Percentiles rank a stretch among this genome's conserved stretches.
phyloP scores from a whole-genome alignment of 2,888 invertebrate species.

The Geotrupes spiniger region DNA sequence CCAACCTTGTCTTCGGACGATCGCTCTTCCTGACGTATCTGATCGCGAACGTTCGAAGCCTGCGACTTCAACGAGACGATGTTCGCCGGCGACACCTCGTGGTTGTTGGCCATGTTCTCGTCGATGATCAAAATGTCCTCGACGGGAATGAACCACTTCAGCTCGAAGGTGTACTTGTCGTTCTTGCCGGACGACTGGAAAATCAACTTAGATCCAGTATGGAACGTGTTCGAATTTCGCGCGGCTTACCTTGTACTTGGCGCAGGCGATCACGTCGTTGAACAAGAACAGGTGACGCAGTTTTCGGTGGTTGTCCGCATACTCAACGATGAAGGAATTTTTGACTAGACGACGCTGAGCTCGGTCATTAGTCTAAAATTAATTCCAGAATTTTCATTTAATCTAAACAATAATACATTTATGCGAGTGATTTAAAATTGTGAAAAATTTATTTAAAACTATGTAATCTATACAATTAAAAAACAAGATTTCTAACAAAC shows the following conservation, averaged over 20 bases:
- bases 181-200: slow-evolving; percentile 64
- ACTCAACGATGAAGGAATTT: slow-evolving; percentile 91
- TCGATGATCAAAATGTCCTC: slow-evolving; percentile 77
- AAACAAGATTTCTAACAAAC: too few species aligned
- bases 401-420: too few species aligned
- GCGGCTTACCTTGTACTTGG: slow-evolving; percentile 80
- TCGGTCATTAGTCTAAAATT: slow-evolving; percentile 69
- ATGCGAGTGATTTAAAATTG: too few species aligned
- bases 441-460: too few species aligned
- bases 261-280: slow-evolving; percentile 92
- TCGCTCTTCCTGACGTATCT: slow-evolving; percentile 76
- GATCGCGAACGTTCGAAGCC: slow-evolving; percentile 83
- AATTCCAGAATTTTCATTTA: too few species aligned
- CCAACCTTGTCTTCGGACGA: slow-evolving; percentile 61
- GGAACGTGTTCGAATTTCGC: background rate
- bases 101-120: slow-evolving; percentile 63
- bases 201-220: slow-evolving; percentile 13
- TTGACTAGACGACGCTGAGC: slow-evolving; percentile 86
- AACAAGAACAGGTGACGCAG: slow-evolving; percentile 90
- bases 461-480: too few species aligned
- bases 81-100: slow-evolving; percentile 77
- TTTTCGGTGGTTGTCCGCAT: slow-evolving; percentile 85
- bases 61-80: slow-evolving; percentile 81
- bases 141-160: slow-evolving; percentile 91
- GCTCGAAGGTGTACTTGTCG: slow-evolving; percentile 87